Evolutionary conservation across 2,113 vertebrate genomes (phyloP).

Genomic region (Syrrhaptes paradoxus): DNA sequence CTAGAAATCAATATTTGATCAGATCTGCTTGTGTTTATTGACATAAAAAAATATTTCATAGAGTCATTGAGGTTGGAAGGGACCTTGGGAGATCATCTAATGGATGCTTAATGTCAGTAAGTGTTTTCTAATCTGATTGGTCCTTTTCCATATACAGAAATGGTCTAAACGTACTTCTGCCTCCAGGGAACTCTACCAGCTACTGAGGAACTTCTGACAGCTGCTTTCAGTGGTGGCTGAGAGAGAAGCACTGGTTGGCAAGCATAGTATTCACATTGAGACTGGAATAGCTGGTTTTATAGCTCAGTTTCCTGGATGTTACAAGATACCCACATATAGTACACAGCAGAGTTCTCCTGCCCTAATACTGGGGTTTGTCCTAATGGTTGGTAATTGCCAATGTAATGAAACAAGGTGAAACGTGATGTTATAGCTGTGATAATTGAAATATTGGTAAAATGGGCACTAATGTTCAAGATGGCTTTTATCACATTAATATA

Average conservation of each 20-base stretch:
- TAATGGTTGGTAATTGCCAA: neutral
- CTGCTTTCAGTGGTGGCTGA: neutral
- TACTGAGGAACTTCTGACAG: neutral
- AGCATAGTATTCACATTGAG: neutral
- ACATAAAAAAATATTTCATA: constrained; percentile 44
- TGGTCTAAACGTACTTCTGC: neutral
- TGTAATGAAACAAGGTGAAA: neutral
- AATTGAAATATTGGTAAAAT: neutral
- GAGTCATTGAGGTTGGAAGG: constrained; percentile 9
- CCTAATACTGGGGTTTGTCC: neutral
- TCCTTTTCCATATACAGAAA: neutral
- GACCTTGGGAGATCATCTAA: constrained; percentile 38
- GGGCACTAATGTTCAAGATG: neutral
- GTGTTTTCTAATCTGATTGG: constrained; percentile 43
- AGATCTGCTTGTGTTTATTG: constrained; percentile 57
- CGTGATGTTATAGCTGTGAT: accelerated
- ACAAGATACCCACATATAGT: accelerated
- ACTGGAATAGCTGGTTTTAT: neutral
- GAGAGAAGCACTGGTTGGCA: neutral
- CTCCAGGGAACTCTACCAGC: neutral
- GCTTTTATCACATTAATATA: neutral
- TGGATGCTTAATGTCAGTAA: constrained; percentile 13
- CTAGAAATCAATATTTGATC: constrained; percentile 64
- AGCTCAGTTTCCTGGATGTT: neutral
- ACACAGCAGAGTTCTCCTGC: neutral